Conservation (phyloP, 2,113 vertebrate species). For the Cathartes aura region DNA sequence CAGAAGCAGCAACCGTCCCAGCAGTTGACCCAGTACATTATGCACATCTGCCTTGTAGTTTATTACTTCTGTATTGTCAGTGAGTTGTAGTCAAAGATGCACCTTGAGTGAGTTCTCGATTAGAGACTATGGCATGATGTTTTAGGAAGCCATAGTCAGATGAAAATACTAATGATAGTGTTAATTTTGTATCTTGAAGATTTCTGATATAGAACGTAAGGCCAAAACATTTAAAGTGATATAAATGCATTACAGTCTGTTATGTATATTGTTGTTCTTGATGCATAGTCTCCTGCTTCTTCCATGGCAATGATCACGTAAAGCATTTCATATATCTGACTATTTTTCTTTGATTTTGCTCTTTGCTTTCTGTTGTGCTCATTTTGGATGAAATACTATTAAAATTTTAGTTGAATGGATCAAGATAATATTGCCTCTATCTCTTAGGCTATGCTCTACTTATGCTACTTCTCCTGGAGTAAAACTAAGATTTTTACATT, state of each 20-base stretch:
- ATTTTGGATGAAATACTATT: background rate
- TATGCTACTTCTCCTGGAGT: background rate
- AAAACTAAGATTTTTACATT: background rate
- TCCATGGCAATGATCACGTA: background rate
- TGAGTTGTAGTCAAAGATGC: background rate
- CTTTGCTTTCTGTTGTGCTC: background rate
- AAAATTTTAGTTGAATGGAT: background rate
- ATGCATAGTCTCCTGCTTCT: background rate
- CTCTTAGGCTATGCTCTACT: background rate
- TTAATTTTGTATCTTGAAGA: background rate
- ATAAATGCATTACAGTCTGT: background rate
- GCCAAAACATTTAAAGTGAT: background rate
- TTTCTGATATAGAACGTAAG: background rate
- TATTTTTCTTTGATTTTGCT: background rate
- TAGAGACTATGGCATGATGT: background rate
- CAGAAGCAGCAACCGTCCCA: background rate
- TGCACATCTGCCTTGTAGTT: background rate
- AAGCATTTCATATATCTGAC: background rate
- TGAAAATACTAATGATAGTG: background rate
- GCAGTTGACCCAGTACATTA: background rate
- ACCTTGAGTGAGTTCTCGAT: background rate
- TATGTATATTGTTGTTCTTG: background rate
- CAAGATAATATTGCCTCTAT: background rate
- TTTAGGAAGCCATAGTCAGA: background rate
- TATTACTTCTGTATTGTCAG: background rate